Evolutionary conservation across 2,113 vertebrate genomes (phyloP).

Genomic region (Chionodraco myersi): DNA sequence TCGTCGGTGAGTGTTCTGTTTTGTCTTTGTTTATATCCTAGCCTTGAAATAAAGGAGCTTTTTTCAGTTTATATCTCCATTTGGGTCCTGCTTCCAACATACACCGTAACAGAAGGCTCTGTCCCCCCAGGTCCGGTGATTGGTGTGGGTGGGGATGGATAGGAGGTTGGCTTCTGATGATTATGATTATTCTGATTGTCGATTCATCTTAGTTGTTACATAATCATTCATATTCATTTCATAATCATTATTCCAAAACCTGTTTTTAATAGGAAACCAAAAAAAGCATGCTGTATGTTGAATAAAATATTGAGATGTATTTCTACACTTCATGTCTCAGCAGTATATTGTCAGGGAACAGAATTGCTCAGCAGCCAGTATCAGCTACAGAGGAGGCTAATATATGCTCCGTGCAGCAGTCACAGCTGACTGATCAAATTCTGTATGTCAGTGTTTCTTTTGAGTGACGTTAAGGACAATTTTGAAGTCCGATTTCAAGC

Average conservation of each 20-base stretch:
- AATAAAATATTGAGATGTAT: neutral
- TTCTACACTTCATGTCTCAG: constrained; percentile 6
- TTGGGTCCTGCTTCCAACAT: too few relatives aligned
- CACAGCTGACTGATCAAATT: neutral
- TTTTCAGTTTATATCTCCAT: too few relatives aligned
- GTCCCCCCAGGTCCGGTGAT: too few relatives aligned
- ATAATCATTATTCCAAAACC: neutral
- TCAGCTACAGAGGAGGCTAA: neutral
- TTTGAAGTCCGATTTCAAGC: constrained; percentile 21
- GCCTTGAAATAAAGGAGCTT: too few relatives aligned
- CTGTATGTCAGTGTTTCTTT: constrained; percentile 9
- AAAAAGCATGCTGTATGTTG: neutral
- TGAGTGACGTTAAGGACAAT: constrained; percentile 29
- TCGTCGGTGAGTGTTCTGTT: too few relatives aligned
- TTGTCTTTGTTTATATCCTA: too few relatives aligned
- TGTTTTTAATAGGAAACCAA: neutral
- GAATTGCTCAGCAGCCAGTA: neutral
- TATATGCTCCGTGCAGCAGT: neutral
- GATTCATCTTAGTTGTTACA: neutral
- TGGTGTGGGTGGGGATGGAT: too few relatives aligned
- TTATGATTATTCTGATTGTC: too few relatives aligned
- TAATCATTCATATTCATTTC: neutral
- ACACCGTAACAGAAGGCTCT: too few relatives aligned
- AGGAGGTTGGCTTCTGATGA: too few relatives aligned
- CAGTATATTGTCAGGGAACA: neutral